Evolutionary conservation across 2,113 vertebrate genomes (phyloP).

Genomic region (Oriolus oriolus): DNA sequence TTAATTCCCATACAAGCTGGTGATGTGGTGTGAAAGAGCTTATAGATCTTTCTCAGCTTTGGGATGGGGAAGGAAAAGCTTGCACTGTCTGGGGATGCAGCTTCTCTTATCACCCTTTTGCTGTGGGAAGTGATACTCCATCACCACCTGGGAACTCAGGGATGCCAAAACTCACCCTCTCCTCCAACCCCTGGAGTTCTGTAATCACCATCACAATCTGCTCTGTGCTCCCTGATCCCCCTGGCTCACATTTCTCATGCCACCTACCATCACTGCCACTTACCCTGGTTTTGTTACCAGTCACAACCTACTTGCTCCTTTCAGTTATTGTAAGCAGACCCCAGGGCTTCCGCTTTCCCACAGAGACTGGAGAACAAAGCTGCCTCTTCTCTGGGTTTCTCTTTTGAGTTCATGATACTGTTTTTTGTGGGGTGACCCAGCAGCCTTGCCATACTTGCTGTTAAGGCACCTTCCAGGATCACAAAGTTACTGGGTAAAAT

Average conservation of each 20-base stretch:
- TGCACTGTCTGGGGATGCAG: not conserved
- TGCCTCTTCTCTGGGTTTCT: not conserved
- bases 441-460: not conserved
- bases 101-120: not conserved
- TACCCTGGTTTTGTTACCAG: not conserved
- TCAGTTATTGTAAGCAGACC: not conserved
- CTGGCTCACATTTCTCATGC: not conserved
- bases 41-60: not conserved
- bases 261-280: not conserved
- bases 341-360: not conserved
- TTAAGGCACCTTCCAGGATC: not conserved
- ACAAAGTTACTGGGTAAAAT: not conserved
- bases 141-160: not conserved
- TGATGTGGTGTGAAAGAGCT: not conserved
- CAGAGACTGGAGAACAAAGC: not conserved
- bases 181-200: not conserved
- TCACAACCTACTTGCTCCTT: not conserved
- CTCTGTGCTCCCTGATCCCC: accelerated
- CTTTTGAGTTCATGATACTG: not conserved
- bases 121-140: not conserved
- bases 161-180: not conserved
- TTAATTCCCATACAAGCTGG: not conserved
- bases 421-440: not conserved
- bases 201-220: not conserved
- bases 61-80: not conserved